phyloP scores from a whole-genome alignment of 2,797 vertebrate species.

The Cuniculus paca region DNA sequence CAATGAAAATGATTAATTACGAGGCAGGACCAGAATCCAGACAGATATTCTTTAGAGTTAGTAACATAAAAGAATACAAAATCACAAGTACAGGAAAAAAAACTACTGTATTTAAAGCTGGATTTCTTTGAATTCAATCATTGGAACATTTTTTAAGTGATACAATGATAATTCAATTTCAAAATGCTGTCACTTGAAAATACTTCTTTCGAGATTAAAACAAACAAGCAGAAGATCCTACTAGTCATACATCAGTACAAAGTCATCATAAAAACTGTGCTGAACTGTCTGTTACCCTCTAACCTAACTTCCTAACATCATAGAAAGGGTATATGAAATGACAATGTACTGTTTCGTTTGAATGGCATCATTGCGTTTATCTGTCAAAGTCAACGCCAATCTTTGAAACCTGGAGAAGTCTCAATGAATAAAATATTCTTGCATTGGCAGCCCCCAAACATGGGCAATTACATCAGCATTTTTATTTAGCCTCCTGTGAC shows the following conservation, averaged over 20 bases:
- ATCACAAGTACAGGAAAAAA: neutral
- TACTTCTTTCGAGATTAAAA: neutral
- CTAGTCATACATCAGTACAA: neutral
- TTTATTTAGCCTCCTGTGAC: conserved; percentile 69
- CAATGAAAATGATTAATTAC: conserved; percentile 7
- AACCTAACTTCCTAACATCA: neutral
- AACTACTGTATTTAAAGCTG: neutral
- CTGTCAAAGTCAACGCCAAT: neutral
- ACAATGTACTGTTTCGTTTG: conserved; percentile 16
- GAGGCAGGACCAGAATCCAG: neutral
- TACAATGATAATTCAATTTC: conserved; percentile 12
- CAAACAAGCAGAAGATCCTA: neutral
- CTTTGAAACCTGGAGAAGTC: neutral
- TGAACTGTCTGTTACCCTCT: neutral
- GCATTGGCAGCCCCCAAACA: conserved; percentile 50
- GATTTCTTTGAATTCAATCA: conserved; percentile 39
- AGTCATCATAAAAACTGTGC: neutral
- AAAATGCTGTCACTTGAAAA: conserved; percentile 43
- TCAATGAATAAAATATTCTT: conserved; percentile 56
- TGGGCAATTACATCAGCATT: conserved; percentile 12
- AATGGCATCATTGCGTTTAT: conserved; percentile 34
- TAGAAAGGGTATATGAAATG: conserved; percentile 44
- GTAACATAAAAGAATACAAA: neutral
- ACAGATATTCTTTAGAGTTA: neutral
- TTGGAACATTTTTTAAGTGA: neutral